Evolutionary conservation across 2,888 invertebrate genomes (phyloP).

Genomic region (Blomia tropicalis): DNA sequence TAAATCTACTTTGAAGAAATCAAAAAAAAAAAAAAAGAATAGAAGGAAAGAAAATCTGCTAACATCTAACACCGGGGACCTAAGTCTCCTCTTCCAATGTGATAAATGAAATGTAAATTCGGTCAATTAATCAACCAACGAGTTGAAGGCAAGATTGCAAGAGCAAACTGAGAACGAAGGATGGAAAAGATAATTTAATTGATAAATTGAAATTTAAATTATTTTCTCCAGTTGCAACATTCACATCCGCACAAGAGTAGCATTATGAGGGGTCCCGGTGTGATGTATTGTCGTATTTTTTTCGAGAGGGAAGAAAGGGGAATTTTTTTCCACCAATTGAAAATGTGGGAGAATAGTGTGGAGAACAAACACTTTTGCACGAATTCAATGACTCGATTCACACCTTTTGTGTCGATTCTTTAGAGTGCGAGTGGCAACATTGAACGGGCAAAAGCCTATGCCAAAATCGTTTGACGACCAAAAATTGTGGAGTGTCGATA

Average conservation of each 20-base stretch:
- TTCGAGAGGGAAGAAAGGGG: neutral
- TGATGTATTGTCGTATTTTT: conserved; percentile 10
- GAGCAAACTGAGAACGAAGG: neutral
- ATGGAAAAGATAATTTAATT: conserved; percentile 10
- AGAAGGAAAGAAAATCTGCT: neutral
- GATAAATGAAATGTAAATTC: conserved; percentile 17
- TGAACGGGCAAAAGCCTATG: neutral
- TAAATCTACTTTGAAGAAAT: neutral
- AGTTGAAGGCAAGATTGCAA: too few relatives aligned
- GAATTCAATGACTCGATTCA: too few relatives aligned
- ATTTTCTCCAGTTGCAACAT: neutral
- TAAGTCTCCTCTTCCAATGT: too few relatives aligned
- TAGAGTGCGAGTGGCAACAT: too few relatives aligned
- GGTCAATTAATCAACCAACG: conserved; percentile 12
- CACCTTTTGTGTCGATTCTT: too few relatives aligned
- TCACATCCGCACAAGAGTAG: too few relatives aligned
- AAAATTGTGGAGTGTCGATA: too few relatives aligned
- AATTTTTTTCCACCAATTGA: neutral
- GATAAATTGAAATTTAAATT: conserved; percentile 14
- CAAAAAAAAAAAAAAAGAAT: neutral
- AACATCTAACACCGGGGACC: neutral
- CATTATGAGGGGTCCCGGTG: neutral
- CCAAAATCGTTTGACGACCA: neutral
- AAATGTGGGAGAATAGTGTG: too few relatives aligned
- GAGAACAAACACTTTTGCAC: neutral